Evolutionary conservation across 2,113 vertebrate genomes (phyloP).

Genomic region (Cyprinodon brontotheroides): DNA sequence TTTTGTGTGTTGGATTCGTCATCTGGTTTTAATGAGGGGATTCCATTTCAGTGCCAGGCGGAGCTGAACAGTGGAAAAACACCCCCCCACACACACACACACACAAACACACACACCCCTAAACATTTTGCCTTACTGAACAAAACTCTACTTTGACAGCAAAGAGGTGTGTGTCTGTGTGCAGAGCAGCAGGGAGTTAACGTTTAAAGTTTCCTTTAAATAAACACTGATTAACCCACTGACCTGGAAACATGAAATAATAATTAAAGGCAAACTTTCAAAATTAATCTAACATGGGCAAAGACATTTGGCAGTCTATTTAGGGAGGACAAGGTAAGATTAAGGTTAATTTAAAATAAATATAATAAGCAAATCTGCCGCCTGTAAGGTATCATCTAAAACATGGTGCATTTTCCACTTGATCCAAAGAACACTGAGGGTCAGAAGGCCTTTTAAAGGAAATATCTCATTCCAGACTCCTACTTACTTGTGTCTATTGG

Average conservation of each 20-base stretch:
- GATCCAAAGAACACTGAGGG: background rate
- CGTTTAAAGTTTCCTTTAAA: constrained; percentile 11
- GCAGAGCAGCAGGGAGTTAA: constrained; percentile 3
- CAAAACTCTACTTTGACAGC: constrained; percentile 18
- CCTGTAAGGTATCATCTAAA: background rate
- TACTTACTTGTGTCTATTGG: constrained; percentile 23
- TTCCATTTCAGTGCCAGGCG: constrained; percentile 48
- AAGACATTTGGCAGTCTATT: background rate
- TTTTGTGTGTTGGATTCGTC: constrained; percentile 1
- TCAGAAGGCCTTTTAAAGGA: constrained; percentile 6
- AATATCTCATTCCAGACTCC: constrained; percentile 34
- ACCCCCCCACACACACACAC: background rate
- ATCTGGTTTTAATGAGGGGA: constrained; percentile 55
- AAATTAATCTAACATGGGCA: background rate
- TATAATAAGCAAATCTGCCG: background rate
- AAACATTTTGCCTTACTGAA: constrained; percentile 17
- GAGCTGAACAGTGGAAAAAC: constrained; percentile 39
- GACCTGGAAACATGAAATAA: constrained; percentile 3
- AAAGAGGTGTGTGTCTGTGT: constrained; percentile 1
- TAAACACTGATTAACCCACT: constrained; percentile 28
- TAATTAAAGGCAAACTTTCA: constrained; percentile 4
- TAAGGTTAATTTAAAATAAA: background rate
- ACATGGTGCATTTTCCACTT: background rate
- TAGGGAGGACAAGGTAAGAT: too few relatives aligned
- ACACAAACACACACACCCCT: constrained; percentile 13